A percentile compares a stretch with the other conserved stretches of the same genome.
These are phyloP conservation scores for Caenorhabditis panamensis DNA, from an alignment of 2,888 invertebrate genomes.

Conservation along the genomic window DNA sequence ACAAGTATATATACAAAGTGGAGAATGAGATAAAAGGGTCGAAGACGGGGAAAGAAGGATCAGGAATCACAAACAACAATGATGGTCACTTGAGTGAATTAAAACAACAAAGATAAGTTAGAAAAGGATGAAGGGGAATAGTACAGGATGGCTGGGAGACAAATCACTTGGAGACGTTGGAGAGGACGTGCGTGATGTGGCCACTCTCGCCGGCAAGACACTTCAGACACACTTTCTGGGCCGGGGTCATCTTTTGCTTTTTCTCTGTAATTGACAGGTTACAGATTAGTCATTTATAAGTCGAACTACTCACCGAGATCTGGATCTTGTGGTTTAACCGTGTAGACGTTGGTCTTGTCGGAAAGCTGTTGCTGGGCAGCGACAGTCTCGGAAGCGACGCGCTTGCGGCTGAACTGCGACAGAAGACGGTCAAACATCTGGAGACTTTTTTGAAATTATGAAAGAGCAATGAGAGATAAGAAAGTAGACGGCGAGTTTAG, in stretches of 20 bases:
- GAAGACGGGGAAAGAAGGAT: neutral
- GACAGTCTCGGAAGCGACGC: constrained; percentile 59
- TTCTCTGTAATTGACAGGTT: constrained; percentile 60
- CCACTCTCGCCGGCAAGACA: constrained; percentile 72
- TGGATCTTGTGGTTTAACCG: constrained; percentile 45
- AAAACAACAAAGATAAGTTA: constrained; percentile 36
- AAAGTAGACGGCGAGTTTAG: constrained; percentile 34
- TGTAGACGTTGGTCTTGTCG: constrained; percentile 48
- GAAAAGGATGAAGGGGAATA: constrained; percentile 12
- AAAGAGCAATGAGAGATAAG: constrained; percentile 16
- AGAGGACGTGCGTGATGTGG: constrained; percentile 72
- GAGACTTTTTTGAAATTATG: neutral
- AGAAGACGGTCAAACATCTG: constrained; percentile 65
- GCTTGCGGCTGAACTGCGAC: constrained; percentile 59
- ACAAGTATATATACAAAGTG: constrained; percentile 40
- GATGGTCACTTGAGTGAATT: constrained; percentile 13
- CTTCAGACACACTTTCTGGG: constrained; percentile 69
- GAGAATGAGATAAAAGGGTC: constrained; percentile 15
- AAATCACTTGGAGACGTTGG: constrained; percentile 56
- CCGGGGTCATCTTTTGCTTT: constrained; percentile 57
- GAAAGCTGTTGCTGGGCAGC: constrained; percentile 45
- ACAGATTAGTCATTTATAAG: neutral
- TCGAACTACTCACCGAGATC: constrained; percentile 22
- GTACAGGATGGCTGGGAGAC: constrained; percentile 6
- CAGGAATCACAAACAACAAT: constrained; percentile 19